phyloP scores from a whole-genome alignment of 2,797 vertebrate genomes.

The Heterohyrax brucei region DNA sequence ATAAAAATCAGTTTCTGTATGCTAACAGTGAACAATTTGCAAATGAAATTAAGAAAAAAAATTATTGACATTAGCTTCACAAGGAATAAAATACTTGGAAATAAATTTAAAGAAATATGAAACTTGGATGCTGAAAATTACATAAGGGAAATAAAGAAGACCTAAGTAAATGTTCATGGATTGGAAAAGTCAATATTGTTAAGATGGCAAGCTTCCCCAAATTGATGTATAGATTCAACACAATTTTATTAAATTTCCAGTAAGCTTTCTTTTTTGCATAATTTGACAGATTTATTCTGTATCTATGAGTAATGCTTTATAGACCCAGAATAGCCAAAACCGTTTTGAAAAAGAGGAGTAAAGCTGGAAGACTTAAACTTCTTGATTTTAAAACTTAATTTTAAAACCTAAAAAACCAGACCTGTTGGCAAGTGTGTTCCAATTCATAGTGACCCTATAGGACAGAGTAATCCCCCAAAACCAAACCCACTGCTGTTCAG shows the following conservation, averaged over 20 bases:
- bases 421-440: too few species aligned
- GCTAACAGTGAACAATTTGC: not conserved
- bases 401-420: too few species aligned
- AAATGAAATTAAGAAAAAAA: constrained; percentile 21
- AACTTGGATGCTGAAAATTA: not conserved
- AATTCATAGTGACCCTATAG: too few species aligned
- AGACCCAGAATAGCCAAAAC: constrained; percentile 24
- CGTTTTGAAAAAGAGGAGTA: not conserved
- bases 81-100: too few species aligned
- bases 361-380: not conserved
- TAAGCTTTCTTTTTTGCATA: not conserved
- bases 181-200: not conserved
- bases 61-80: not conserved
- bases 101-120: not conserved
- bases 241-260: not conserved
- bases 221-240: not conserved
- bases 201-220: not conserved
- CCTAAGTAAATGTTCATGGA: not conserved
- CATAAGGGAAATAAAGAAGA: constrained; percentile 24
- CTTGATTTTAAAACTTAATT: not conserved
- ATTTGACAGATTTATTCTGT: too few species aligned
- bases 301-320: not conserved
- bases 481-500: too few species aligned
- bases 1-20: not conserved
- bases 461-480: too few species aligned